Base-by-base conservation (phyloP, 2,888 invertebrate genomes). In the Harpalus rufipes region DNA sequence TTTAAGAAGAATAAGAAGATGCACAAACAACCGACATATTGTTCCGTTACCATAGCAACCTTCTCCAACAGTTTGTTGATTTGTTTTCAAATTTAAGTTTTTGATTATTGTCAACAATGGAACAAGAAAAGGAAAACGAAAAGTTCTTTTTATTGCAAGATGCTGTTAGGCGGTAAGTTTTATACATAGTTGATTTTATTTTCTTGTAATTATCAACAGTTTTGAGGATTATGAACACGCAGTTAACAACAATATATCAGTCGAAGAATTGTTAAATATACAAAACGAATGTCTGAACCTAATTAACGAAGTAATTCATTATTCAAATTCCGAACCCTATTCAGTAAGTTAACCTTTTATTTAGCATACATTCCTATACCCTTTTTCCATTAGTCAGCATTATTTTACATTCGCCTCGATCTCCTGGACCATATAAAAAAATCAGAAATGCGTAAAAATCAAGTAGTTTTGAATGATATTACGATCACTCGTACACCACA, bases 221-320 rank as follows among this genome's bases (percentile, higher is more conserved):
- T 84, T 79, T 63, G 78, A 84, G 14, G 16, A 65, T 63, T 84
- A 78, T 65, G 84, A 84, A 32, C 21, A 56, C 5, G 56, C 41
- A 12, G 14, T 58, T n/a, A 78, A 0, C 7, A 21, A 25, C n/a
- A 14, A 58, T 58, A 14, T 78, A 0, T 10, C 18, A 25, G 12
- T 8, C 5, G 58, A 78, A 32, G 18, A 65, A 10, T 32, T 78
- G 14, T 16, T 51, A 4, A 12, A 51, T 51, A 51, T 51, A 12
- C 84, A 78, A 63, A 25, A 44, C 14, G 41, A 61, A 7, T 84
- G 78, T 79, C 18, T 51, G 16, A 25, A 51, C 44, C 16, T 63
- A 0, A 56, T 78, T 0, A 44, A 78, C 12, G 44, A 44, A 59
- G 21, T 84, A 7, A 76, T 84, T 25, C 10, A 10, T 14, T 21